Evolutionary conservation across 2,113 vertebrate species (phyloP).

Genomic region (Zosterops borbonicus): DNA sequence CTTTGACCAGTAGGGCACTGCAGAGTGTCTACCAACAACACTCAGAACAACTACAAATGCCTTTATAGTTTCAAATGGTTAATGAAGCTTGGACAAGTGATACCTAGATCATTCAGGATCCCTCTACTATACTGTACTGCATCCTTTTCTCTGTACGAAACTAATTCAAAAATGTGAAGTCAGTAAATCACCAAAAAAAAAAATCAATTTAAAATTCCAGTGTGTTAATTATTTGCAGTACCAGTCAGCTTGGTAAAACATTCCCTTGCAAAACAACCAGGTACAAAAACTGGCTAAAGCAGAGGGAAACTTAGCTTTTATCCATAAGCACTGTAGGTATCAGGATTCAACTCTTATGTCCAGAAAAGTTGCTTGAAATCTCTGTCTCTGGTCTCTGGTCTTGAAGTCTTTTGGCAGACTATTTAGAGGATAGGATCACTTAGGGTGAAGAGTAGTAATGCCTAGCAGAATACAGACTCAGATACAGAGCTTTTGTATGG

Average conservation of each 20-base stretch:
- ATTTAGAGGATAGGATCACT: neutral
- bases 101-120: neutral
- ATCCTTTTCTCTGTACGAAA: neutral
- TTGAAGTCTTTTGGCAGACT: neutral
- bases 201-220: neutral
- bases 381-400: neutral
- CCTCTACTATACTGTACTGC: neutral
- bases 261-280: neutral
- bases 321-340: neutral
- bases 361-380: neutral
- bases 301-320: neutral
- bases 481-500: neutral
- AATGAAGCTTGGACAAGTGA: neutral
- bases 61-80: neutral
- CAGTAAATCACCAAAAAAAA: neutral
- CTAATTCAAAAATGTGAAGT: neutral
- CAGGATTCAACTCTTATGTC: neutral
- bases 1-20: neutral
- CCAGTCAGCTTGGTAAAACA: neutral
- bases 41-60: neutral
- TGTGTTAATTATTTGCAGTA: neutral
- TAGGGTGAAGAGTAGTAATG: neutral
- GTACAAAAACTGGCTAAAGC: neutral
- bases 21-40: neutral
- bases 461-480: neutral